Base-by-base conservation (phyloP, 2,888 invertebrate genomes). In the Neoitamus cyanurus region DNA sequence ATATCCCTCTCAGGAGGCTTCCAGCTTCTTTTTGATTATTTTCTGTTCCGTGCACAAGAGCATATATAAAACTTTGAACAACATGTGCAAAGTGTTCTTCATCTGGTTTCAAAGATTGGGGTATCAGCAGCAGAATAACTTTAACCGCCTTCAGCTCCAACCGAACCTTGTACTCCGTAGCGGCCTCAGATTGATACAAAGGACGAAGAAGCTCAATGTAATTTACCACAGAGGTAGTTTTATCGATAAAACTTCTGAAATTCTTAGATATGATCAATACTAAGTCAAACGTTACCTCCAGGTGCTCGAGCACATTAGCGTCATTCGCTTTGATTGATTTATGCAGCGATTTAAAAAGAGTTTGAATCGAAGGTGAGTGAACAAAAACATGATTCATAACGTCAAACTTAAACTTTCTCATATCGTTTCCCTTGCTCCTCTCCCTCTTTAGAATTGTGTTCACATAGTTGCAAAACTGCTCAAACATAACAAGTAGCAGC, bases 31-130 rank as follows among this genome's bases (percentile, higher is more conserved):
- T 87, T 89, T 89, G 88, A 36, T 88, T 89, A 0, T 91, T 31
- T 37, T 30, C 30, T 1, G 1, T 90, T 31, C 90, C 89, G 68
- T 87, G 85, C 13, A 89, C 86, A 85, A 92, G 94, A 1, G 93
- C 93, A 87, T 93, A 93, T 34, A 93, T 89, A 89, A 94, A 93
- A 4, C 93, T 93, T 1, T 91, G 90, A 80, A 94, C 91, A 2
- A 94, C 90, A 31, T 93, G 92, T 87, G 92, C 92, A 84, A 94
- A 94, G 87, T 93, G 91, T 11, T 91, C 87, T 87, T 92, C 92
- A 84, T 91, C 91, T 0, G 93, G 88, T n/a, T 93, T 92, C 84
- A 94, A 90, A 0, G 92, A 92, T 13, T 92, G 91, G 72, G 92
- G 92, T 82, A 93, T 93, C 7, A 91, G 85, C 77, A 89, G 68